Percentiles rank a stretch among this genome's conserved stretches.
Evolutionary conservation across 2,888 invertebrate species (phyloP).

Genomic region (Spodoptera littoralis): DNA sequence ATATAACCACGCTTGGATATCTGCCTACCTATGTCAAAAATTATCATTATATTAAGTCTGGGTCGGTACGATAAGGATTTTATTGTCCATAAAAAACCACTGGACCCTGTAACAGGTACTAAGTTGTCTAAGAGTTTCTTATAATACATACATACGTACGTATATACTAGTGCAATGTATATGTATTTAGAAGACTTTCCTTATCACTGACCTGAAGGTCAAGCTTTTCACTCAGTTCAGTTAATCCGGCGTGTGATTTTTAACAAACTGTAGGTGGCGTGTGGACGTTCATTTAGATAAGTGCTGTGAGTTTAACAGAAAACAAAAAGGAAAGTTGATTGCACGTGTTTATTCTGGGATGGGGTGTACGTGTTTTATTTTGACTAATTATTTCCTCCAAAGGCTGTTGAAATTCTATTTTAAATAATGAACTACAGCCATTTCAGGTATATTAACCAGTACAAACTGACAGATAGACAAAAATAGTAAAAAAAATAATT

Average conservation of each 20-base stretch:
- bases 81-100: slow-evolving; percentile 51
- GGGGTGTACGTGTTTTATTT: too few relatives aligned
- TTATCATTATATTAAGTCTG: slow-evolving; percentile 45
- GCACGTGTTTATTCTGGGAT: background rate
- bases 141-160: background rate
- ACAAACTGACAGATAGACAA: too few relatives aligned
- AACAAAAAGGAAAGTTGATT: background rate
- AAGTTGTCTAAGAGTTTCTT: slow-evolving; percentile 30
- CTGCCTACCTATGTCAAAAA: slow-evolving; percentile 41
- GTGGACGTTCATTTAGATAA: too few relatives aligned
- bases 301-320: too few relatives aligned
- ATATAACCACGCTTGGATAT: slow-evolving; percentile 24
- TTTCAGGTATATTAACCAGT: too few relatives aligned
- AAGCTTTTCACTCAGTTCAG: slow-evolving; percentile 17
- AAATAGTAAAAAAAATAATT: too few relatives aligned
- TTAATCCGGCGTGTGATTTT: slow-evolving; percentile 2
- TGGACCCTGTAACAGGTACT: slow-evolving; percentile 44
- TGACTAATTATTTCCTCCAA: too few relatives aligned
- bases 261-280: background rate
- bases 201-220: slow-evolving; percentile 11
- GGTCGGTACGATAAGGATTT: slow-evolving; percentile 49
- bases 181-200: slow-evolving; percentile 8
- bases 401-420: too few relatives aligned
- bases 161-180: slow-evolving; percentile 3
- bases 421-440: too few relatives aligned